These are phyloP conservation scores for Donacobius atricapilla DNA, from an alignment of 2,113 vertebrate genomes.

Conservation along the genomic window DNA sequence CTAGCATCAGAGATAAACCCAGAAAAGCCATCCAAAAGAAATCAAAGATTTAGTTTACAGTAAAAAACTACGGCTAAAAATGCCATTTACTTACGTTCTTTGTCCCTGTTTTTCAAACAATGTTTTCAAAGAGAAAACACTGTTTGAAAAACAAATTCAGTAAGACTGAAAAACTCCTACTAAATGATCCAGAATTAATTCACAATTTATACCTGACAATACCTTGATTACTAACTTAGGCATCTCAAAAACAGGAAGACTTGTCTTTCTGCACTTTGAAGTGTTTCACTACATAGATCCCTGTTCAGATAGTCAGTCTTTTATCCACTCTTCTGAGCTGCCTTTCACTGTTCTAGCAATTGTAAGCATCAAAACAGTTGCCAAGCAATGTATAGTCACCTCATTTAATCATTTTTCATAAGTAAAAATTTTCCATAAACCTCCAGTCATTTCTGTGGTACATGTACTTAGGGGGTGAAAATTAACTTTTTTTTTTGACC, in stretches of 20 bases:
- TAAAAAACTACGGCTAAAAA: neutral
- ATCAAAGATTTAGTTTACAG: neutral
- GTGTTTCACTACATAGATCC: neutral
- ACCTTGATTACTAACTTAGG: neutral
- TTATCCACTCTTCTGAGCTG: neutral
- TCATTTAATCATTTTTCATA: neutral
- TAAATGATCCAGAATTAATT: neutral
- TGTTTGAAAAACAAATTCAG: neutral
- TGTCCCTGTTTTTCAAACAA: neutral
- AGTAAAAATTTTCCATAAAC: neutral
- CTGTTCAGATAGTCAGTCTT: neutral
- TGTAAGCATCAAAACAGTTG: neutral
- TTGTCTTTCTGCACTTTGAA: neutral
- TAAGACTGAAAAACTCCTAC: neutral
- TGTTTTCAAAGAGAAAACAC: neutral
- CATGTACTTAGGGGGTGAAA: neutral
- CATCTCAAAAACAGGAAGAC: neutral
- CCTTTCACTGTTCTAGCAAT: neutral
- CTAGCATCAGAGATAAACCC: neutral
- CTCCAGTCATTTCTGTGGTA: neutral
- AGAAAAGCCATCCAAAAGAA: neutral
- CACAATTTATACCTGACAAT: neutral
- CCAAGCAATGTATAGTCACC: neutral
- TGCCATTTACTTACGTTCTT: neutral
- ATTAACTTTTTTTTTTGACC: neutral